Conservation (phyloP, 1,140 invertebrate species). For the Micrasema minimum region DNA sequence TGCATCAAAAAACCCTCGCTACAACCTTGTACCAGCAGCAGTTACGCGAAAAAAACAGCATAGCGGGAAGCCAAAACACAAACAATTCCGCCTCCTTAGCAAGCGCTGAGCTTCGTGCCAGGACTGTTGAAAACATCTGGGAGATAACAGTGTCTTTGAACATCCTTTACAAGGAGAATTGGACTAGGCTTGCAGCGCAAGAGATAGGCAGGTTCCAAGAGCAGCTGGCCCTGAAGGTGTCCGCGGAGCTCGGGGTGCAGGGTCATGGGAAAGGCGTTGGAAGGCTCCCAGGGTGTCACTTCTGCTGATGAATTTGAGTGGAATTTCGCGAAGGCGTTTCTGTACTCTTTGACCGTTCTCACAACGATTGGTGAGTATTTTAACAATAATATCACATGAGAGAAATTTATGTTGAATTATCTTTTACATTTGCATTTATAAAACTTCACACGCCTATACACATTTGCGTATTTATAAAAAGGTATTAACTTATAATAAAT, state of each 20-base stretch:
- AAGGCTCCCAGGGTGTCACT: conserved; percentile 60
- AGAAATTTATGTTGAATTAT: background rate
- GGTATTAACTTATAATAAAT: background rate
- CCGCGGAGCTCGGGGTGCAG: conserved; percentile 74
- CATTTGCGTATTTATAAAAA: background rate
- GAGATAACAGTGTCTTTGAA: conserved; percentile 93
- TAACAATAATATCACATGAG: too few relatives aligned
- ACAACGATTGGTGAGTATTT: conserved; percentile 91
- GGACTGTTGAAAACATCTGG: conserved; percentile 91
- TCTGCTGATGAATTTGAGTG: conserved; percentile 77
- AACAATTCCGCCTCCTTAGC: conserved; percentile 55
- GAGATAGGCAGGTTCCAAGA: conserved; percentile 92
- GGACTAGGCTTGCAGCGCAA: conserved; percentile 86
- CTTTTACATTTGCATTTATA: conserved; percentile 24
- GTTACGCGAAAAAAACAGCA: conserved; percentile 59
- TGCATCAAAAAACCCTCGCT: conserved; percentile 74
- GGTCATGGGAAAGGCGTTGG: conserved; percentile 60
- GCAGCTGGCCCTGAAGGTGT: conserved; percentile 81
- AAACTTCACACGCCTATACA: conserved; percentile 1
- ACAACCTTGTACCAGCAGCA: conserved; percentile 68
- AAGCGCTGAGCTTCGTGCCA: conserved; percentile 68
- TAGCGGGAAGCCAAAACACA: conserved; percentile 57
- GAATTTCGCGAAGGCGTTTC: conserved; percentile 93
- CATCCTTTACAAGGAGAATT: conserved; percentile 94
- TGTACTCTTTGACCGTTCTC: conserved; percentile 95